Conservation (phyloP, 1,140 invertebrate species). For the Drosophila ficusphila region DNA sequence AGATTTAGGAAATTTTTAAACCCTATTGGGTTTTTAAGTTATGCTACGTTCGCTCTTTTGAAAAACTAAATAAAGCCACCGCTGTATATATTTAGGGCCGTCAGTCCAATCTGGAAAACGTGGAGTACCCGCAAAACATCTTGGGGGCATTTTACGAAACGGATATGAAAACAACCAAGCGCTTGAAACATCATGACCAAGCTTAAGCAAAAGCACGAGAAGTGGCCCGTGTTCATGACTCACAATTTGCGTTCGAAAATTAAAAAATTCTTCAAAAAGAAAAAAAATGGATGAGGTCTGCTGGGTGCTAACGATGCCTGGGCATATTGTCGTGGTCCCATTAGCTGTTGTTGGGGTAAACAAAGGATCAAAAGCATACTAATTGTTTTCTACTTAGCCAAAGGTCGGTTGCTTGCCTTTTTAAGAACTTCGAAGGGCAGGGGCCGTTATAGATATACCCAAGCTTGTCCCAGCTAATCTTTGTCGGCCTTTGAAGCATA, state of each 20-base stretch:
- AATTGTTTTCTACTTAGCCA: conserved; percentile 81
- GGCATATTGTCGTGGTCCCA: conserved; percentile 41
- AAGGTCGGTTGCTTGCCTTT: conserved; percentile 47
- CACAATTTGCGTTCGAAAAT: conserved; percentile 77
- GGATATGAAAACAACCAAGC: conserved; percentile 78
- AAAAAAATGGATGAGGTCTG: conserved; percentile 59
- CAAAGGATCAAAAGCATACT: conserved; percentile 83
- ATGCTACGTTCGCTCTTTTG: too few species aligned
- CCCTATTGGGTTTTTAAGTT: too few species aligned
- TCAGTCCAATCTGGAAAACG: conserved; percentile 31
- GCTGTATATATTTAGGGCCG: conserved; percentile 49
- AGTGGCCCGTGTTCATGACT: conserved; percentile 47
- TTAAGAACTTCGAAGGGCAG: conserved; percentile 1
- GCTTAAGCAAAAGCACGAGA: conserved; percentile 16
- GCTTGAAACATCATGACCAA: conserved; percentile 54
- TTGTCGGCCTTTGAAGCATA: conserved; percentile 70
- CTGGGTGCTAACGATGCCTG: conserved; percentile 73
- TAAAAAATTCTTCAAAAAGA: conserved; percentile 76
- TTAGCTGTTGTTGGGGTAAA: conserved; percentile 76
- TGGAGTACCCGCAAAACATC: conserved; percentile 32
- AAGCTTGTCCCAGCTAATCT: conserved; percentile 58
- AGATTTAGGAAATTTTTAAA: too few species aligned
- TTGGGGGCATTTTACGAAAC: conserved; percentile 77
- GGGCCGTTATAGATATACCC: conserved; percentile 15
- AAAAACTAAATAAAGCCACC: conserved; percentile 41